Conservation (phyloP, 2,797 vertebrate genomes). For the Trachurus trachurus region DNA sequence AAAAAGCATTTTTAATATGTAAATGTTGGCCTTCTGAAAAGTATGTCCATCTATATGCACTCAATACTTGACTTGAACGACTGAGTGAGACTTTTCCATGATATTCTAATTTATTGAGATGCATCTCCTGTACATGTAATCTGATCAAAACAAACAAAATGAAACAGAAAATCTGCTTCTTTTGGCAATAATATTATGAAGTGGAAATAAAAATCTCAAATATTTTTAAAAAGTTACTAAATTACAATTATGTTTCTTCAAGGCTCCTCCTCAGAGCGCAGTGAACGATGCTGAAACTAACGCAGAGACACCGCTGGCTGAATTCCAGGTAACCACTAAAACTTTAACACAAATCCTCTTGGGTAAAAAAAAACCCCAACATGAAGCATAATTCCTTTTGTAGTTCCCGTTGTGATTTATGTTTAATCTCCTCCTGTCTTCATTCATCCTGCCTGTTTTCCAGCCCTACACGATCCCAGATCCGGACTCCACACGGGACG, state of each 20-base stretch:
- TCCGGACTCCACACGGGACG: conserved; percentile 91
- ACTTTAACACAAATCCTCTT: neutral
- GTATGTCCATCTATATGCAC: too few species aligned
- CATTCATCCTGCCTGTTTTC: fast-evolving
- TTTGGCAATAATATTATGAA: neutral
- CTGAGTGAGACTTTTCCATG: too few species aligned
- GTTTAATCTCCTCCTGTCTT: neutral
- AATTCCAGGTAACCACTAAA: conserved; percentile 82
- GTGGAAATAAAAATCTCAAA: too few species aligned
- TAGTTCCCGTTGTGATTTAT: neutral
- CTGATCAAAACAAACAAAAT: neutral
- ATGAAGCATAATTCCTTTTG: neutral
- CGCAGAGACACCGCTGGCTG: conserved; percentile 72
- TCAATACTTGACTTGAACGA: too few species aligned
- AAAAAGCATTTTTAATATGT: too few species aligned
- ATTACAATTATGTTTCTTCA: conserved; percentile 28
- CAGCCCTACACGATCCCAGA: conserved; percentile 93
- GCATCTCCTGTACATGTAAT: too few species aligned
- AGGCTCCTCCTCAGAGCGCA: conserved; percentile 79
- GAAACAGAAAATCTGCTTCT: neutral
- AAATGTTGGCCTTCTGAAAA: too few species aligned
- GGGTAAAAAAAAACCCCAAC: too few species aligned
- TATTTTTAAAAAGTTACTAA: too few species aligned
- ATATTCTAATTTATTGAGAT: too few species aligned
- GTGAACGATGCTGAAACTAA: conserved; percentile 73